phyloP scores from a whole-genome alignment of 1,140 invertebrate species.

The Paraescarpia echinospica region DNA sequence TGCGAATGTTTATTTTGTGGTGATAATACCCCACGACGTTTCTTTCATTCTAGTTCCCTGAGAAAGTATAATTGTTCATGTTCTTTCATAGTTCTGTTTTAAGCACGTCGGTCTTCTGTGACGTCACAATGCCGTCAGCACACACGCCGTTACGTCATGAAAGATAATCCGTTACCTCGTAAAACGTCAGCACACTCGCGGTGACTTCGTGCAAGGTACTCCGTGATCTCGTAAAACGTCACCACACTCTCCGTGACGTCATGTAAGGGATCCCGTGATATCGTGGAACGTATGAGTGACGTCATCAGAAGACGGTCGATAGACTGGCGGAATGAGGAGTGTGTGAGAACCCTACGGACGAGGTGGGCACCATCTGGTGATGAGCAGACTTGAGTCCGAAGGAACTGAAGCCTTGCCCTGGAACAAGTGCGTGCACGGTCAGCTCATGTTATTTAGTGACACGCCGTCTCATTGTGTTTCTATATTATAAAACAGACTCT shows the following conservation, averaged over 20 bases:
- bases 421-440: background rate
- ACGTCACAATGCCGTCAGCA: background rate
- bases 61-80: background rate
- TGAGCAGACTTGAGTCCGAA: conserved; percentile 7
- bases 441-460: too few relatives aligned
- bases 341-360: background rate
- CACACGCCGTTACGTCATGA: background rate
- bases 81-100: background rate
- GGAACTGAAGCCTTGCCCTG: conserved; percentile 8
- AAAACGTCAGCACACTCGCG: background rate
- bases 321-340: background rate
- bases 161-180: background rate
- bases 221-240: too few relatives aligned
- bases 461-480: too few relatives aligned
- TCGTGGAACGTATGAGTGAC: background rate
- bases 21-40: background rate
- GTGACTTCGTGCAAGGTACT: too few relatives aligned
- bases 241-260: too few relatives aligned
- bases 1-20: background rate
- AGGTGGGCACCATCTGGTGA: background rate
- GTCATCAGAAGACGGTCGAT: background rate
- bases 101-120: background rate
- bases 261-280: background rate
- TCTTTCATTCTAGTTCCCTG: background rate
- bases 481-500: too few relatives aligned